Conservation (phyloP, 2,113 vertebrate genomes). For the Megaleporinus macrocephalus region DNA sequence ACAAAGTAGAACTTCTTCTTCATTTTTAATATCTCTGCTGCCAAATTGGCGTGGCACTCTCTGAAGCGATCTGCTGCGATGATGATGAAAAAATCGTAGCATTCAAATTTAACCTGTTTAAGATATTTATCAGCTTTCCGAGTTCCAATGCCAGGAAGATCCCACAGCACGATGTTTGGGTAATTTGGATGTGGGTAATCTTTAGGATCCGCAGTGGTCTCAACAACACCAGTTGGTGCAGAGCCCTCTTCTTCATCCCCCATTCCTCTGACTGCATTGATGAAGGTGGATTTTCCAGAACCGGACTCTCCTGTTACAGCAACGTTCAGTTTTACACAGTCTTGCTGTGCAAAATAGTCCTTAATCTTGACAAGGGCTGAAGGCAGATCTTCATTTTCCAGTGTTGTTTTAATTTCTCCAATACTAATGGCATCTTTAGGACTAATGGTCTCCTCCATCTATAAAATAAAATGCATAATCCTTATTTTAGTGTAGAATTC, state of each 20-base stretch:
- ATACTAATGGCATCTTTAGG: too few species aligned
- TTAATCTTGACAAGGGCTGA: constrained; percentile 49
- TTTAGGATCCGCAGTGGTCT: constrained; percentile 69
- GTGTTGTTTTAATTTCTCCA: constrained; percentile 33
- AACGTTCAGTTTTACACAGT: constrained; percentile 67
- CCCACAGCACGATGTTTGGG: constrained; percentile 72
- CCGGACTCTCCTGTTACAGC: constrained; percentile 76
- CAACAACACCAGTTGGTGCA: constrained; percentile 72
- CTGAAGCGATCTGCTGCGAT: constrained; percentile 72
- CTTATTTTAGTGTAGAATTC: too few species aligned
- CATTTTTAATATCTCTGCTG: constrained; percentile 65
- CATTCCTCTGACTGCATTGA: constrained; percentile 75
- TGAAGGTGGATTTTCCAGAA: constrained; percentile 78
- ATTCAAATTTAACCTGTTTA: constrained; percentile 66
- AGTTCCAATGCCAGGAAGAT: constrained; percentile 77
- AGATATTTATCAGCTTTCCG: constrained; percentile 70
- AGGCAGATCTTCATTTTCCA: constrained; percentile 37
- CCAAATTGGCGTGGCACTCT: constrained; percentile 65
- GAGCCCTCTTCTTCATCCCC: constrained; percentile 68
- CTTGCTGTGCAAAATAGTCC: constrained; percentile 45
- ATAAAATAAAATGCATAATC: too few species aligned
- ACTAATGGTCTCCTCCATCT: too few species aligned
- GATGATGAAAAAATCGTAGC: constrained; percentile 78
- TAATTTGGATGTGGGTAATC: constrained; percentile 69
- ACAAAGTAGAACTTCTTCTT: constrained; percentile 78